phyloP scores from a whole-genome alignment of 2,888 invertebrate species.

The Cephus sareptanus region DNA sequence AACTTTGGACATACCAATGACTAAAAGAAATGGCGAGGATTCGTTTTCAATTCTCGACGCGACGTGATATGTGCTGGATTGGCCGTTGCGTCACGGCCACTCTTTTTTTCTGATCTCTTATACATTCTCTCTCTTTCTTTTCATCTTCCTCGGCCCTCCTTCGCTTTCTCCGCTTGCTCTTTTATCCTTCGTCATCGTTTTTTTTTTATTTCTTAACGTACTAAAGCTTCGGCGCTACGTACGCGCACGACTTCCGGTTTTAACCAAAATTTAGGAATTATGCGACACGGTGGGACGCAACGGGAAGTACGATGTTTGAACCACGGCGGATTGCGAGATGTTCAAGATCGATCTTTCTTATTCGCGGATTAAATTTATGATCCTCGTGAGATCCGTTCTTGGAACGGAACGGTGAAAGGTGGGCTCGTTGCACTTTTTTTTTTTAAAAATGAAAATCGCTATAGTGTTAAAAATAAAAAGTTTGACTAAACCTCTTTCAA shows the following conservation, averaged over 20 bases:
- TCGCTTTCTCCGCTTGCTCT: no score
- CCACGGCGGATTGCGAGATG: conserved; percentile 40
- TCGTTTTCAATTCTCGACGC: conserved; percentile 42
- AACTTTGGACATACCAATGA: conserved; percentile 62
- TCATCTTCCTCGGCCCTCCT: not conserved
- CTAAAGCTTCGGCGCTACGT: conserved; percentile 8
- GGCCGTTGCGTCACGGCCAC: conserved; percentile 21
- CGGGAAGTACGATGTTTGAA: conserved; percentile 33
- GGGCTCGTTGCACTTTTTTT: no score
- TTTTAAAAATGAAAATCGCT: no score
- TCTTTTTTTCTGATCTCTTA: no score
- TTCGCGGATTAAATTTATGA: no score
- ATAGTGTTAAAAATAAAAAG: no score
- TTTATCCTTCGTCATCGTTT: not conserved
- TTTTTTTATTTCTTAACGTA: conserved; percentile 6
- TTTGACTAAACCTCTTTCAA: no score
- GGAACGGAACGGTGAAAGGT: no score
- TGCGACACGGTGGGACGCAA: conserved; percentile 28
- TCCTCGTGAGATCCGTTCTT: no score
- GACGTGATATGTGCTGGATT: conserved; percentile 58
- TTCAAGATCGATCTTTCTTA: no score
- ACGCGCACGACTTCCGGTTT: no score
- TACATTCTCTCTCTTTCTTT: conserved; percentile 5
- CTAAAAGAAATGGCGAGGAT: conserved; percentile 55
- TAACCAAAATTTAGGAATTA: no score